Evolutionary conservation across 2,113 vertebrate genomes (phyloP).

Genomic region (Tapirus terrestris): DNA sequence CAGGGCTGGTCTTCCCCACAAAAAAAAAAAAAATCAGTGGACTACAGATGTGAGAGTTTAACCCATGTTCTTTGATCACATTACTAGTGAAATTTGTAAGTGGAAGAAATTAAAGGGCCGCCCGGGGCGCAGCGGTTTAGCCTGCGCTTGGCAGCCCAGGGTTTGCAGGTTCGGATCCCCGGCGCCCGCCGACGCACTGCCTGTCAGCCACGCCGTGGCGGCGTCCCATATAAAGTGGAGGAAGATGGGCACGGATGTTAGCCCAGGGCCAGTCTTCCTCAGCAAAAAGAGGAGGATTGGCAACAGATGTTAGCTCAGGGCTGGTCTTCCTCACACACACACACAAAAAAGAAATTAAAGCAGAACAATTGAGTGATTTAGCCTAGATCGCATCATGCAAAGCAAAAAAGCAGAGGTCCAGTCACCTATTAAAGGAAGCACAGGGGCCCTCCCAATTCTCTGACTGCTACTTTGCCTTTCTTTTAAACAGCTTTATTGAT

Average conservation of each 20-base stretch:
- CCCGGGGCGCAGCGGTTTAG: too few species aligned
- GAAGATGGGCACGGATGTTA: too few species aligned
- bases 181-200: too few species aligned
- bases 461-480: background rate
- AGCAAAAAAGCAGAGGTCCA: background rate
- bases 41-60: background rate
- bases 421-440: background rate
- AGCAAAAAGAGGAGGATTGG: too few species aligned
- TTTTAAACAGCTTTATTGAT: background rate
- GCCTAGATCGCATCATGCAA: background rate
- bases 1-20: too few species aligned
- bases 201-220: too few species aligned
- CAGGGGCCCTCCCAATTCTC: background rate
- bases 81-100: background rate
- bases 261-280: too few species aligned
- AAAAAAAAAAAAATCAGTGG: background rate
- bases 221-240: too few species aligned
- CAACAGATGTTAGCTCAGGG: too few species aligned
- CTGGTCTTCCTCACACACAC: too few species aligned
- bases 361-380: background rate
- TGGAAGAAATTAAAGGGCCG: background rate
- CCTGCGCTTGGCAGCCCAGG: too few species aligned
- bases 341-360: background rate
- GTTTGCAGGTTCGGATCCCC: too few species aligned
- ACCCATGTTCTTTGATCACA: background rate